Conservation (phyloP, 92 coral and sea anemone genomes). For the Parazoanthus atlanticus region DNA sequence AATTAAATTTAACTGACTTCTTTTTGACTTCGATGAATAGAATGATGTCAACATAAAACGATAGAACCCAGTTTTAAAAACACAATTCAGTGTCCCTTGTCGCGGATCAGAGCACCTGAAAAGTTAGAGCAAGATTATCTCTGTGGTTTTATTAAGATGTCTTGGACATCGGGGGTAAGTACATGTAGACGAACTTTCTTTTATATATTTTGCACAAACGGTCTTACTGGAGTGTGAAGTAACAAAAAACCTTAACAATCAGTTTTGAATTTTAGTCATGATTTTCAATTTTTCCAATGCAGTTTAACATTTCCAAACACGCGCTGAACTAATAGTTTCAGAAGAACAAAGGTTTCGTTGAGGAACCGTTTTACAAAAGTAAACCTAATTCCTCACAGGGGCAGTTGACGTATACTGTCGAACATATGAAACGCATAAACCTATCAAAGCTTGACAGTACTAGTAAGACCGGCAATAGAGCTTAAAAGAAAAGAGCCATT, state of each 20-base stretch:
- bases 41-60: not conserved
- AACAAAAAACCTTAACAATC: no score
- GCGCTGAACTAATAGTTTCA: no score
- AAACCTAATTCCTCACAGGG: not conserved
- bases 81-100: not conserved
- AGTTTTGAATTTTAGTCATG: not conserved
- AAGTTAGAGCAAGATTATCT: no score
- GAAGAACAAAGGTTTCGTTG: not conserved
- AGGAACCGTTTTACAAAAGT: not conserved
- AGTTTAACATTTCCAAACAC: not conserved
- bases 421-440: not conserved
- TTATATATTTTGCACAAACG: no score
- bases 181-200: not conserved
- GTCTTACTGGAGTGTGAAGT: no score
- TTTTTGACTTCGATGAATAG: not conserved
- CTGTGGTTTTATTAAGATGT: not conserved
- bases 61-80: not conserved
- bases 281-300: no score
- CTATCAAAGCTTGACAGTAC: not conserved
- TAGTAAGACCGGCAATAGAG: not conserved
- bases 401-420: not conserved
- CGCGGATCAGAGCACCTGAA: no score
- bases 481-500: no score
- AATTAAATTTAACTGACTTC: not conserved
- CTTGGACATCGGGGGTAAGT: constrained; percentile 4